Base-by-base conservation (phyloP, 2,113 vertebrate species). In the Oceanodroma tethys region DNA sequence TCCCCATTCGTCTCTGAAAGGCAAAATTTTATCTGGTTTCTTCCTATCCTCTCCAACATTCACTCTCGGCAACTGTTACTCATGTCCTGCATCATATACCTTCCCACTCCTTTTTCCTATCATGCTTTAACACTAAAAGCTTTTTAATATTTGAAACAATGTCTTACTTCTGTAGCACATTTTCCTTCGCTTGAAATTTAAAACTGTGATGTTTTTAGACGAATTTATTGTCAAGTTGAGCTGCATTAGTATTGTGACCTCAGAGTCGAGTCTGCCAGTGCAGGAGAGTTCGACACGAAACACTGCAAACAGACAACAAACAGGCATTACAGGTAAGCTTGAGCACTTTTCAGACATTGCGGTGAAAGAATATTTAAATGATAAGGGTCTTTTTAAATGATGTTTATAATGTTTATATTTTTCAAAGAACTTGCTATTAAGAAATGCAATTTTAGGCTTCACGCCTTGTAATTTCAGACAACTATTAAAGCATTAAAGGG, bases 121-220 rank as follows among this genome's bases (percentile, higher is more conserved):
- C 21, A 26, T 0, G 18, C n/a, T 36, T 48, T 2, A 60, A 53
- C 30, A 60, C 22, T 40, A 68, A 62, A 38, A 85, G 7, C 26
- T 26, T 52, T 8, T 6, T 16, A 48, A 36, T 6, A 72, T 52
- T 84, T 52, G 32, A 90, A 96, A 93, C 17, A 4, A 80, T 74
- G 48, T 48, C 98, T 99, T 98, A 99, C 99, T 99, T 98, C 98
- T 99, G 96, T 99, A 99, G 98, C 99, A 99, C 99, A 99, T 99
- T 99, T 99, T 99, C 99, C 99, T 99, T 94, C 99, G 98, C 98
- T 99, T 99, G 98, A 99, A 99, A 98, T 99, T 99, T 91, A 99
- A 98, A 93, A 99, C 99, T 99, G 99, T 99, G 98, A 99, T 99
- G 98, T 99, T 99, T 98, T 99, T 99, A 53, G 99, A 98, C 56